phyloP scores from a whole-genome alignment of 2,113 vertebrate species.

The Sturnira hondurensis region DNA sequence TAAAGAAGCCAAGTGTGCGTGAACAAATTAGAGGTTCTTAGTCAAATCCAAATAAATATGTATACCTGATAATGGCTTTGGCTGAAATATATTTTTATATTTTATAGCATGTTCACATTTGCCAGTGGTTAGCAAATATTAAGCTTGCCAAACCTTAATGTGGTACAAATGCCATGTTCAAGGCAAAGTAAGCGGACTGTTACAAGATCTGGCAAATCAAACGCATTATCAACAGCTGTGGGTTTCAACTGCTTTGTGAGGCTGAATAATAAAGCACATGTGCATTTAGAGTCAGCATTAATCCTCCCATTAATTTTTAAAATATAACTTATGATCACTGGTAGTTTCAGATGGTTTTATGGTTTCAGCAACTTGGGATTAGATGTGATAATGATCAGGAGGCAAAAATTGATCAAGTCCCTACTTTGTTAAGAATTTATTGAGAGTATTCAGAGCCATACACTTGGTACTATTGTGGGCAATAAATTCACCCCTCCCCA shows the following conservation, averaged over 20 bases:
- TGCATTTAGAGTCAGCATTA: background rate
- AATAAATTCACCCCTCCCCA: background rate
- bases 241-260: conserved; percentile 12
- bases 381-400: background rate
- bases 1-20: conserved; percentile 64
- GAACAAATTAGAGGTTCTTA: conserved; percentile 73
- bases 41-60: conserved; percentile 69
- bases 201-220: conserved; percentile 55
- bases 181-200: conserved; percentile 47
- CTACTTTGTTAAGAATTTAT: conserved; percentile 29
- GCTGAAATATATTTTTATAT: conserved; percentile 77
- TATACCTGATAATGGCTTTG: conserved; percentile 80
- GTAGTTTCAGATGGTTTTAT: background rate
- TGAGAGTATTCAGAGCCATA: background rate
- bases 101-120: conserved; percentile 83
- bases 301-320: background rate
- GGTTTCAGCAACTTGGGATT: conserved; percentile 4
- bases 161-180: conserved; percentile 76
- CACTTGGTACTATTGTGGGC: background rate
- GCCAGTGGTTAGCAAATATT: conserved; percentile 81
- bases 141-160: conserved; percentile 81
- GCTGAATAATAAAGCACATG: background rate
- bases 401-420: background rate
- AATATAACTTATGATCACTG: background rate
- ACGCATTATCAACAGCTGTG: conserved; percentile 59